Evolutionary conservation across 2,113 vertebrate genomes (phyloP).

Genomic region (Bubo blakistoni): DNA sequence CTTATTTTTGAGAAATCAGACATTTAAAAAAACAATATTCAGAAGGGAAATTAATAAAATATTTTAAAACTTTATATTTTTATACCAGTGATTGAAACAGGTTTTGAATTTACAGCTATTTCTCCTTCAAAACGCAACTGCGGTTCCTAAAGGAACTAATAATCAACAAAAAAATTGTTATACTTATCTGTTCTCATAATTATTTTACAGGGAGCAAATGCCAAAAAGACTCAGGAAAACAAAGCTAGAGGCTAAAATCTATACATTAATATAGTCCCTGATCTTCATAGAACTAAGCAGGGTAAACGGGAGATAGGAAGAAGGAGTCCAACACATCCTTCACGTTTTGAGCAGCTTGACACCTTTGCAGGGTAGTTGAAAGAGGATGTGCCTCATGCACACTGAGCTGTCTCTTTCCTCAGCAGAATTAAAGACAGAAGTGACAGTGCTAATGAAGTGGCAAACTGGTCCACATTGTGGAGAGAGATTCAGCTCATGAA

Average conservation of each 20-base stretch:
- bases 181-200: background rate
- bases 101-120: background rate
- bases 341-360: background rate
- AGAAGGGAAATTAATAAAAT: background rate
- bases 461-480: background rate
- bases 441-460: background rate
- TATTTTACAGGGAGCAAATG: background rate
- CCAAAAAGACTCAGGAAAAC: background rate
- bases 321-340: background rate
- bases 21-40: background rate
- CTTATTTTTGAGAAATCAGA: background rate
- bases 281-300: background rate
- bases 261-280: background rate
- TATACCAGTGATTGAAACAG: background rate
- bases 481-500: background rate
- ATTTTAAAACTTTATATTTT: background rate
- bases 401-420: background rate
- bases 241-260: background rate
- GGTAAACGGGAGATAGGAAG: background rate
- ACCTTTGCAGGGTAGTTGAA: background rate
- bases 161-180: background rate
- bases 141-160: background rate
- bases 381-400: background rate
- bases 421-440: background rate
- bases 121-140: background rate